Evolutionary conservation across 2,888 invertebrate genomes (phyloP), one percentile per base, ranked within the genome.

Genomic region (Alitta virens): DNA sequence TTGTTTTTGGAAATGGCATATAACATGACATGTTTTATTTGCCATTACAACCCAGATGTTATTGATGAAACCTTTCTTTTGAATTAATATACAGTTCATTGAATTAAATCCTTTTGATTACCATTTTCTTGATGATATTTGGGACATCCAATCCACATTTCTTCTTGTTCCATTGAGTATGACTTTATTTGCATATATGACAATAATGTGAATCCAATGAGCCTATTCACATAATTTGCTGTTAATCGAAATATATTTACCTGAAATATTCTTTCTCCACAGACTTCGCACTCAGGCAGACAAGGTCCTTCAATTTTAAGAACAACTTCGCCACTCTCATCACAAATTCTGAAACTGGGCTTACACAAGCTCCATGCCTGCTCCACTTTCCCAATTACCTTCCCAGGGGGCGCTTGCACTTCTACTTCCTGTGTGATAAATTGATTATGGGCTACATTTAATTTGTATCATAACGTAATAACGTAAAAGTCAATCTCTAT

Each of bases 221-320:
- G n/a, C n/a, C n/a, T n/a, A n/a, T n/a, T n/a, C n/a, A 16, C 9
- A 40, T 12, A 46, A 46, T 12, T 46, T 18, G n/a, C 3, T n/a
- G n/a, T 46, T 7, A 46, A 26, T 21, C 7, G 7, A 21, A 46
- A 46, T 16, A 40, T 40, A 12, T 21, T 21, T 46, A 46, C 46
- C 46, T 46, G 46, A 16, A 46, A 46, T 46, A 46, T 46, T n/a
- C 46, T 46, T 7, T 46, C 46, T 5, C 46, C 46, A 79, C 91
- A 50, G 5, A 46, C 7, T n/a, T 46, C 46, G 18, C 46, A 46
- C 21, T n/a, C 21, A 12, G 46, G 46, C 78, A 91, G 92, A 54
- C 90, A 77, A 9, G 79, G 79, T 9, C 79, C 79, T 57, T 74
- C 74, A 24, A 79, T 71, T 49, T 71, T 65, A 43, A 79, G 68